Conservation (phyloP, 1,140 invertebrate species). For the Drosophila varians region DNA sequence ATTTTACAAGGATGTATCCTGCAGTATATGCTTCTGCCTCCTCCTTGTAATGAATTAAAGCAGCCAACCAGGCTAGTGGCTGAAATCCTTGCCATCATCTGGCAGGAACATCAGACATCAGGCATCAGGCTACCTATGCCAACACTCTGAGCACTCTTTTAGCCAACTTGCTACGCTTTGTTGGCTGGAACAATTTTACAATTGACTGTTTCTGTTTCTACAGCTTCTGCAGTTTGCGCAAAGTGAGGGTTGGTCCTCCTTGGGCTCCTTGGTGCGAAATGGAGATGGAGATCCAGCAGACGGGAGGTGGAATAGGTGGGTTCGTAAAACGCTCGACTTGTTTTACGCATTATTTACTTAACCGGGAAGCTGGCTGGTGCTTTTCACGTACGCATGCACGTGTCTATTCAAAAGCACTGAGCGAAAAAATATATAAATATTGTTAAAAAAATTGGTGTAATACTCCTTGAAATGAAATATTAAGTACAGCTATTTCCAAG, state of each 20-base stretch:
- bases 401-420: constrained; percentile 18
- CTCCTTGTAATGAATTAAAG: constrained; percentile 63
- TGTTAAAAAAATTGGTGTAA: neutral
- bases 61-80: constrained; percentile 17
- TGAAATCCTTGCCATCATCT: constrained; percentile 40
- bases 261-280: neutral
- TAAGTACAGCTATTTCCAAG: no score
- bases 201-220: constrained; percentile 63
- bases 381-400: constrained; percentile 28
- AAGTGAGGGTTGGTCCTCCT: neutral
- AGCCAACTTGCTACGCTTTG: constrained; percentile 54
- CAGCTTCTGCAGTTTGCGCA: neutral
- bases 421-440: neutral
- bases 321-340: constrained; percentile 78
- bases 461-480: neutral
- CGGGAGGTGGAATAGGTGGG: constrained; percentile 20
- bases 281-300: neutral
- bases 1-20: neutral
- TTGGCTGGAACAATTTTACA: constrained; percentile 73
- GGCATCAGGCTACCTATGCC: constrained; percentile 17
- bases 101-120: constrained; percentile 53
- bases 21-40: constrained; percentile 1
- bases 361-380: constrained; percentile 53
- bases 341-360: constrained; percentile 82
- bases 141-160: constrained; percentile 26